Base-by-base conservation (phyloP, 2,113 vertebrate species). In the Aptenodytes patagonicus region DNA sequence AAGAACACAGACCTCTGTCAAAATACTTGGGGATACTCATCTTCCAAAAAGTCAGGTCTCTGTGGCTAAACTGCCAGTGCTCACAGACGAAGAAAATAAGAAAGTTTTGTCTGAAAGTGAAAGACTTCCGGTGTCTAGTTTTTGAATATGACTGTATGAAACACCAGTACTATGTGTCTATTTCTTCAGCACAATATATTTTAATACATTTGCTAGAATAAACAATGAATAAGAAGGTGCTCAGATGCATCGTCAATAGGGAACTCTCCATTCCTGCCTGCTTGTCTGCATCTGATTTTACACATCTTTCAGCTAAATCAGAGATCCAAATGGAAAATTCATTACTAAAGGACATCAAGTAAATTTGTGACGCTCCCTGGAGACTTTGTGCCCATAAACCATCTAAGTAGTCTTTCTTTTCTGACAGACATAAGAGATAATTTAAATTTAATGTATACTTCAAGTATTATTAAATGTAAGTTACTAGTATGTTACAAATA, bases 401-500 rank as follows among this genome's bases (percentile, higher is more conserved):
- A 90, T 80, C 71, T 52, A 95, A 78, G 36, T 87, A 95, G 77
- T 95, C 54, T 15, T 89, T 97, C 87, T 97, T 85, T 96, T 97
- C 92, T 96, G 96, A 94, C 91, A 96, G 85, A 91, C 64, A 61
- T 92, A 90, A 95, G 78, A 92, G 80, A 91, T 94, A 93, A 97
- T 97, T 68, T 68, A 86, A 95, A 95, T 94, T 97, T 98, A 95
- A 93, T 95, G 93, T 96, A 95, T 96, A 94, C 49, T 93, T 91
- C 81, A 90, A 95, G 66, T 94, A 93, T 97, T 96, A 97, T 97
- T 97, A 95, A 95, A 96, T 81, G 11, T 44, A 83, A 90, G 52
- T 78, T 97, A 66, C 54, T 94, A 95, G 93, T 84, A 85, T 47
- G 15, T 76, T 91, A 44, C 69, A 96, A 87, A 86, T 87, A 75